Percentiles rank a stretch among this genome's conserved stretches.
phyloP scores from a whole-genome alignment of 2,888 invertebrate species.

The Apomyelois bistriatella region DNA sequence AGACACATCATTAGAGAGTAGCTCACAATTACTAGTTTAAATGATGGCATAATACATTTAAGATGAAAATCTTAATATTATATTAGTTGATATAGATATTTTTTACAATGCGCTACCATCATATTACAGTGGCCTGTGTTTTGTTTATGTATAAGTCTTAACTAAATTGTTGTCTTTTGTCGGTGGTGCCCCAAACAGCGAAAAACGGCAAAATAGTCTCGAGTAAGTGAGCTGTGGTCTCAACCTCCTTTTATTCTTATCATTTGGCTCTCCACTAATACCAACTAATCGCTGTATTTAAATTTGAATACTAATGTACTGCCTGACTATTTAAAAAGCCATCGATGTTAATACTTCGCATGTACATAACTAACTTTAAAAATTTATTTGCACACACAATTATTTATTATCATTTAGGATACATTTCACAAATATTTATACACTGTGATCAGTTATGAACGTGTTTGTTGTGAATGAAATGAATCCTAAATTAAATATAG shows the following conservation, averaged over 20 bases:
- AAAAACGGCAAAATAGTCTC: constrained; percentile 71
- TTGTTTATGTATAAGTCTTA: constrained; percentile 39
- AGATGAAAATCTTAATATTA: neutral
- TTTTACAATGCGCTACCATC: neutral
- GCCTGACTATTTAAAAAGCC: constrained; percentile 54
- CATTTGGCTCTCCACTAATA: constrained; percentile 70
- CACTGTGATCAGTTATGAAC: neutral
- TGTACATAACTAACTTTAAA: constrained; percentile 55
- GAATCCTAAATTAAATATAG: constrained; percentile 24
- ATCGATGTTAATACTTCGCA: constrained; percentile 52
- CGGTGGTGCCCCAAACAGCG: constrained; percentile 80
- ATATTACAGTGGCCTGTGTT: neutral
- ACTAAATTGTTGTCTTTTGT: constrained; percentile 76
- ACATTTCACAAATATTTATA: constrained; percentile 15
- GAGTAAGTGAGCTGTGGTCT: constrained; percentile 81
- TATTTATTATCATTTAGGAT: constrained; percentile 20
- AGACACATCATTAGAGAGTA: constrained; percentile 2
- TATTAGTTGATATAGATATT: neutral
- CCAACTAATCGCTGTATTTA: constrained; percentile 68
- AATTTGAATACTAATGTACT: constrained; percentile 64
- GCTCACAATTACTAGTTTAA: neutral
- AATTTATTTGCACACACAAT: constrained; percentile 53
- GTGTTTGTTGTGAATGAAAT: constrained; percentile 35
- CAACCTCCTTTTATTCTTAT: constrained; percentile 67
- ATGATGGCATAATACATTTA: neutral